phyloP scores from a whole-genome alignment of 2,888 invertebrate genomes.

The Diarsia rubi region DNA sequence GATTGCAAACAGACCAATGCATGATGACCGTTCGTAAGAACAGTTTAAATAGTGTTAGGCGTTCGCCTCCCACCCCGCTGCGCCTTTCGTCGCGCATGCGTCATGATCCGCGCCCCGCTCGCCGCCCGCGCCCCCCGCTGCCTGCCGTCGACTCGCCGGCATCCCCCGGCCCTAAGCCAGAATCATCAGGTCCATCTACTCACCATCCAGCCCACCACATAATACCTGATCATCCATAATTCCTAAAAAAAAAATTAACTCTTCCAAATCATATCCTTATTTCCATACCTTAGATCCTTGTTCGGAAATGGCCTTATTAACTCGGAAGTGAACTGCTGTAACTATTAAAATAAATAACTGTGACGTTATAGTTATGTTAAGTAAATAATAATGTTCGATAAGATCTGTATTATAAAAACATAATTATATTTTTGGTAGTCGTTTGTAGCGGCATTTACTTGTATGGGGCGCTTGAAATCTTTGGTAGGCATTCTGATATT shows the following conservation, averaged over 20 bases:
- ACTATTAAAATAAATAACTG: slow-evolving; percentile 36
- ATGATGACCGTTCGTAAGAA: slow-evolving; percentile 92
- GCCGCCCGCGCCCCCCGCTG: slow-evolving; percentile 68
- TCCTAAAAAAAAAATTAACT: neutral
- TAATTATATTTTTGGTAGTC: slow-evolving; percentile 1
- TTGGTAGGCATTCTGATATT: neutral
- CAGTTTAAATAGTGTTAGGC: slow-evolving; percentile 92
- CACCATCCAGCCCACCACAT: neutral
- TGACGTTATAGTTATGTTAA: slow-evolving; percentile 25
- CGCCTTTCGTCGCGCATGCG: slow-evolving; percentile 92
- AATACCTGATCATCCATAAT: neutral
- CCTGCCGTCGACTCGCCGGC: slow-evolving; percentile 39
- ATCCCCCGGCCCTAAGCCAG: slow-evolving; percentile 56
- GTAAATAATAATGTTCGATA: slow-evolving; percentile 16
- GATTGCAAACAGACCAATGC: slow-evolving; percentile 93
- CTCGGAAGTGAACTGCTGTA: slow-evolving; percentile 49
- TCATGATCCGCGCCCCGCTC: slow-evolving; percentile 86
- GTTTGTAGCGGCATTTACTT: slow-evolving; percentile 1
- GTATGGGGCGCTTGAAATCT: neutral
- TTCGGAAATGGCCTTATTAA: slow-evolving; percentile 51
- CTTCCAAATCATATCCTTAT: neutral
- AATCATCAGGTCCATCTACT: slow-evolving; percentile 48
- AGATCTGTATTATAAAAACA: slow-evolving; percentile 7
- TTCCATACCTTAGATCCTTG: slow-evolving; percentile 32
- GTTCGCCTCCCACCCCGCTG: slow-evolving; percentile 90